phyloP scores from a whole-genome alignment of 2,888 invertebrate species.

The Oligia latruncula region DNA sequence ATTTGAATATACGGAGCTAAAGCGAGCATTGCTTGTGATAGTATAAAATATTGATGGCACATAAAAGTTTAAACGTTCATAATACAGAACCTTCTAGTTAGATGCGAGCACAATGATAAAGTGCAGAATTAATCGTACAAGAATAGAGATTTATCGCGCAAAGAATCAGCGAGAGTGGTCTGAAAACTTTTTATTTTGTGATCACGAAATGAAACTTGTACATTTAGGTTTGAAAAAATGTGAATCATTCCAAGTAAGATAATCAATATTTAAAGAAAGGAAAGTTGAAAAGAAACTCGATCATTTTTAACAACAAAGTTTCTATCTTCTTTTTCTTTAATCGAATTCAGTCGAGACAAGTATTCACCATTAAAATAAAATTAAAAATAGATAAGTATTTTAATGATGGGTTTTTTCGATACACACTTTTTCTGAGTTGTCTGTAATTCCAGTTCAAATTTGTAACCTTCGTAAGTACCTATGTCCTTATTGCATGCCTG shows the following conservation, averaged over 20 bases:
- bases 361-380: conserved; percentile 42
- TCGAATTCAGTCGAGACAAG: conserved; percentile 55
- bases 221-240: conserved; percentile 87
- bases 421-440: neutral
- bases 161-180: conserved; percentile 83
- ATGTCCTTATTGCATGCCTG: neutral
- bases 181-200: conserved; percentile 85
- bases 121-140: conserved; percentile 74
- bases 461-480: neutral
- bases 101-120: conserved; percentile 71
- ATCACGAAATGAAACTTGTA: conserved; percentile 86
- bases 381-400: conserved; percentile 23
- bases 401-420: conserved; percentile 17
- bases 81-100: conserved; percentile 63
- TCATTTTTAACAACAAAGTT: conserved; percentile 75
- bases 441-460: neutral
- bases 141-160: conserved; percentile 82
- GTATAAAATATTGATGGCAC: conserved; percentile 51
- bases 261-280: conserved; percentile 86
- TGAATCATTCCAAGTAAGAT: conserved; percentile 84
- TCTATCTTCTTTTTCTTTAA: conserved; percentile 71
- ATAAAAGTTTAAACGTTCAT: conserved; percentile 56
- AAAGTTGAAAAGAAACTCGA: conserved; percentile 81
- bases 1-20: conserved; percentile 1
- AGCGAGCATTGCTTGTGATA: conserved; percentile 30